phyloP scores from a whole-genome alignment of 2,888 invertebrate species.

The Agapetus fuscipes region DNA sequence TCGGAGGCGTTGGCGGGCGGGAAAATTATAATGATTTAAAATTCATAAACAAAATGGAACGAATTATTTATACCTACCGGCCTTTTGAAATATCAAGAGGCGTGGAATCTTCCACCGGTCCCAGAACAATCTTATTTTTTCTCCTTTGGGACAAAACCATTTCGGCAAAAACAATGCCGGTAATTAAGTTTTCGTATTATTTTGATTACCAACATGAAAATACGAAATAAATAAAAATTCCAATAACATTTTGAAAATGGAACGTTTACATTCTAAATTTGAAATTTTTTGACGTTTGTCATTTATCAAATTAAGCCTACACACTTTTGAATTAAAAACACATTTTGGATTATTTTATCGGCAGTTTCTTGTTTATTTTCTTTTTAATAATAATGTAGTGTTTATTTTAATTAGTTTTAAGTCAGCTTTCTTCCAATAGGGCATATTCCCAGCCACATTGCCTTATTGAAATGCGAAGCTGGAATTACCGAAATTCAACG shows the following conservation, averaged over 20 bases:
- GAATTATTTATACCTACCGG: not conserved
- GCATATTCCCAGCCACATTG: slow-evolving; percentile 66
- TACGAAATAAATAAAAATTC: not conserved
- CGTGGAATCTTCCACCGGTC: too few relatives aligned
- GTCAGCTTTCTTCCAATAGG: slow-evolving; percentile 53
- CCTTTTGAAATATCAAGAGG: too few relatives aligned
- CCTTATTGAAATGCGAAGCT: slow-evolving; percentile 48
- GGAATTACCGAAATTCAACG: too few relatives aligned
- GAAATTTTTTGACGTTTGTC: not conserved
- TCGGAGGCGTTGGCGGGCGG: not conserved
- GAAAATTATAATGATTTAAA: not conserved
- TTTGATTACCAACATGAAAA: too few relatives aligned
- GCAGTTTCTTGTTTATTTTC: not conserved
- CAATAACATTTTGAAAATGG: not conserved
- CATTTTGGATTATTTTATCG: too few relatives aligned
- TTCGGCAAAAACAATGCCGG: too few relatives aligned
- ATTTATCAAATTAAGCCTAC: not conserved
- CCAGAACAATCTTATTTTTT: too few relatives aligned
- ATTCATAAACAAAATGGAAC: not conserved
- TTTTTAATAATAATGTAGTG: not conserved
- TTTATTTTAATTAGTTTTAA: slow-evolving; percentile 1
- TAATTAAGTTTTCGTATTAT: too few relatives aligned
- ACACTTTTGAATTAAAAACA: not conserved
- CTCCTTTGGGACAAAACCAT: too few relatives aligned
- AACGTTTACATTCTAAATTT: not conserved